Conservation (phyloP, 2,888 invertebrate species). For the Aquatica leii region DNA sequence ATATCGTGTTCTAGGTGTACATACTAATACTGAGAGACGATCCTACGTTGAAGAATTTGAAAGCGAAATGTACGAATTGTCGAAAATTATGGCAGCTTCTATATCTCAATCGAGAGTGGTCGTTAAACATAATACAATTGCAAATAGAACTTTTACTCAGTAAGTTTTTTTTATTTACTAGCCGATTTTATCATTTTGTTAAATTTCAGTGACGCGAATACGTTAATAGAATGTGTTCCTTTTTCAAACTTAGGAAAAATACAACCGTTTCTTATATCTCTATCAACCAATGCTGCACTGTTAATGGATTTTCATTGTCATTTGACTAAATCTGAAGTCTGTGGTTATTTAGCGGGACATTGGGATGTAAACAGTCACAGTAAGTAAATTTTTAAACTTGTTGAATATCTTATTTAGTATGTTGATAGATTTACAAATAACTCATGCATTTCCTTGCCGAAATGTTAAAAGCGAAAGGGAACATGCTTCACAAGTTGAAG, state of each 20-base stretch:
- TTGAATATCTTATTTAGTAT: slow-evolving; percentile 14
- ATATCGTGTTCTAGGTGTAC: background rate
- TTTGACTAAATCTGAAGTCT: slow-evolving; percentile 91
- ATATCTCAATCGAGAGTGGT: slow-evolving; percentile 68
- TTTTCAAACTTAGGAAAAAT: slow-evolving; percentile 89
- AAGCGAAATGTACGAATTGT: slow-evolving; percentile 29
- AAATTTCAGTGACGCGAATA: slow-evolving; percentile 83
- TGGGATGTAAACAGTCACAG: slow-evolving; percentile 96
- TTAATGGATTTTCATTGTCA: slow-evolving; percentile 94
- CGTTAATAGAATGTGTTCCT: slow-evolving; percentile 87
- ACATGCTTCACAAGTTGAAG: slow-evolving; percentile 78
- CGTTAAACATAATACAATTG: slow-evolving; percentile 79
- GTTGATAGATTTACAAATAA: slow-evolving; percentile 79
- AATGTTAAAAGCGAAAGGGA: slow-evolving; percentile 81
- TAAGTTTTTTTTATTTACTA: no score
- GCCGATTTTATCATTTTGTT: no score
- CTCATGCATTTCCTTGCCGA: slow-evolving; percentile 89
- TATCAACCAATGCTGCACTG: slow-evolving; percentile 86
- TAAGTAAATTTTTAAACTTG: slow-evolving; percentile 64
- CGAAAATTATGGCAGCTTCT: slow-evolving; percentile 29
- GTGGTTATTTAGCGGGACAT: slow-evolving; percentile 94
- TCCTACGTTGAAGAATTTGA: slow-evolving; percentile 25
- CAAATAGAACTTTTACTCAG: slow-evolving; percentile 80
- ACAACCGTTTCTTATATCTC: slow-evolving; percentile 89
- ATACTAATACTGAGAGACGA: slow-evolving; percentile 20